Conservation (phyloP, 2,113 vertebrate genomes). For the Lota lota region DNA sequence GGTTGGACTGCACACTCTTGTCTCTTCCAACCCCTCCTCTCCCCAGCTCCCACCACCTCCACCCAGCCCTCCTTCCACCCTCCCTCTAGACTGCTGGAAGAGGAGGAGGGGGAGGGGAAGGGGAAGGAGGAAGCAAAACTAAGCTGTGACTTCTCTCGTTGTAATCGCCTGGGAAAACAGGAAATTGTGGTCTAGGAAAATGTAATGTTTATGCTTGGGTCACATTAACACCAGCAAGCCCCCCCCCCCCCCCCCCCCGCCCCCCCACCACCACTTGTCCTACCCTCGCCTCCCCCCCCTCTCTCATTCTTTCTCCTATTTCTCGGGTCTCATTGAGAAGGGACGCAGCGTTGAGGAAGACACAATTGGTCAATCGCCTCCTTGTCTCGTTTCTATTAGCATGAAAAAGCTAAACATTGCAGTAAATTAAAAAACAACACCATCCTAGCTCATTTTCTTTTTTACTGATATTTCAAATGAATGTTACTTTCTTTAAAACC, state of each 20-base stretch:
- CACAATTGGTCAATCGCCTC: no score
- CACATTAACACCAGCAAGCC: slow-evolving; percentile 50
- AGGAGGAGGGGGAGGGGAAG: slow-evolving; percentile 84
- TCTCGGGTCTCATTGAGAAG: no score
- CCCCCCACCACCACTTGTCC: slow-evolving; percentile 28
- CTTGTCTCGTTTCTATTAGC: no score
- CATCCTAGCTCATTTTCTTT: no score
- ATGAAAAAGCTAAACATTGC: no score
- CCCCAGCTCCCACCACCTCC: slow-evolving; percentile 15
- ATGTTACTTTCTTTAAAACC: no score
- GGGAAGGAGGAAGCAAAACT: no score
- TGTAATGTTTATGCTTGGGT: slow-evolving; percentile 64
- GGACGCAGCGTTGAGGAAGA: no score
- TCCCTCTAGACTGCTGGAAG: slow-evolving; percentile 31
- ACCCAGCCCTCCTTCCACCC: slow-evolving; percentile 15
- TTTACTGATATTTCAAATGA: no score
- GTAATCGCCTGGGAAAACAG: slow-evolving; percentile 83
- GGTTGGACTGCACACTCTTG: slow-evolving; percentile 35
- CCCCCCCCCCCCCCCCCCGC: slow-evolving; percentile 5
- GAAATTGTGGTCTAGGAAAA: slow-evolving; percentile 77
- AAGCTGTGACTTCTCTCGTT: slow-evolving; percentile 79
- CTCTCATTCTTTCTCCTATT: no score
- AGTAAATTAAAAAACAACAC: no score
- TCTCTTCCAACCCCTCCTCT: slow-evolving; percentile 12
- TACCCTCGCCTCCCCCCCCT: no score